phyloP scores from a whole-genome alignment of 2,797 vertebrate species.

The Coluber constrictor region DNA sequence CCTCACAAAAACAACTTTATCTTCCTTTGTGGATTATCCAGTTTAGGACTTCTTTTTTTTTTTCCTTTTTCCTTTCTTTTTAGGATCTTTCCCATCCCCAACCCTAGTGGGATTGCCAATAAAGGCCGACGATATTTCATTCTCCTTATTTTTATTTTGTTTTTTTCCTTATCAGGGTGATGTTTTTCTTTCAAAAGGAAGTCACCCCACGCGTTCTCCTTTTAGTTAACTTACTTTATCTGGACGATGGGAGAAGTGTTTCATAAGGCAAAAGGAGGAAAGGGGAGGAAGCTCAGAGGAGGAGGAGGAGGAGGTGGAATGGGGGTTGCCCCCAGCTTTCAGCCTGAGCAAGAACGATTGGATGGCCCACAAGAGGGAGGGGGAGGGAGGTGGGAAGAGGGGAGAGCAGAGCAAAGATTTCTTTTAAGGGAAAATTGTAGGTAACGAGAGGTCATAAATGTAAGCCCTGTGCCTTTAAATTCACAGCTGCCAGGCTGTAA shows the following conservation, averaged over 20 bases:
- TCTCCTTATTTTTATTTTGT: not conserved
- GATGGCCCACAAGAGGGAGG: not conserved
- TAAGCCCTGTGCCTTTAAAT: constrained; percentile 33
- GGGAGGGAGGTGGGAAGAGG: not conserved
- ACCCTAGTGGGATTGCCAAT: not conserved
- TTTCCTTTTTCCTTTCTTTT: not conserved
- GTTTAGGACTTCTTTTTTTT: not conserved
- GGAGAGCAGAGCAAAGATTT: constrained; percentile 6
- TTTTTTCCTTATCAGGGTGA: not conserved
- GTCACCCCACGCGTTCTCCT: not conserved
- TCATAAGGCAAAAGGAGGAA: not conserved
- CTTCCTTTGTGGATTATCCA: not conserved
- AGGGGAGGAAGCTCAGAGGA: too few species aligned
- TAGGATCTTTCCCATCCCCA: not conserved
- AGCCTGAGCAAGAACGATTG: constrained; percentile 17
- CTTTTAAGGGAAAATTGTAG: constrained; percentile 38
- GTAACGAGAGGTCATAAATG: constrained; percentile 43
- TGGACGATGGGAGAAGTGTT: not conserved
- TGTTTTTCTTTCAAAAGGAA: not conserved
- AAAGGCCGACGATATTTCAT: not conserved
- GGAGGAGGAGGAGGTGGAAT: too few species aligned
- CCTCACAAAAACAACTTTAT: not conserved
- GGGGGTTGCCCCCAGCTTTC: not conserved
- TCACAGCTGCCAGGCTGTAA: constrained; percentile 53
- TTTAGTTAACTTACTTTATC: constrained; percentile 1